Conservation (phyloP, 2,888 invertebrate genomes). For the Psylliodes chrysocephalus region DNA sequence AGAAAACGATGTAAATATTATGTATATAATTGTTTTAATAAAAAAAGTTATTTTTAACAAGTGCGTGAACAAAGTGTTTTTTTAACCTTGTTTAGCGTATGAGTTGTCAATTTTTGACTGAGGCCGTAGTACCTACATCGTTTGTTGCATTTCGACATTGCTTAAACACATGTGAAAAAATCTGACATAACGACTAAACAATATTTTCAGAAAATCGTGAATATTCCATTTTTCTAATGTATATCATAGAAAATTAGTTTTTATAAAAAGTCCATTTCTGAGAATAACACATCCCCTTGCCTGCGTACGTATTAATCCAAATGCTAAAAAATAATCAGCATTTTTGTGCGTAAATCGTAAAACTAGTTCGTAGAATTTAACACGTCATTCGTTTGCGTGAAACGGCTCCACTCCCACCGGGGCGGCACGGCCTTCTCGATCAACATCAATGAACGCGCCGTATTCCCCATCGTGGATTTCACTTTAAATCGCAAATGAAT, state of each 20-base stretch:
- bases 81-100: too few relatives aligned
- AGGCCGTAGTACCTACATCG: too few relatives aligned
- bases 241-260: background rate
- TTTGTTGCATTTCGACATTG: too few relatives aligned
- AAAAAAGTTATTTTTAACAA: too few relatives aligned
- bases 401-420: constrained; percentile 4
- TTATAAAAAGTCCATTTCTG: background rate
- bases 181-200: too few relatives aligned
- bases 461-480: background rate
- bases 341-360: background rate
- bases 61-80: too few relatives aligned
- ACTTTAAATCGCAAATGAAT: constrained; percentile 6
- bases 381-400: constrained; percentile 1
- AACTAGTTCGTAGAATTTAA: background rate
- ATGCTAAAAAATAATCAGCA: background rate
- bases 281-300: background rate
- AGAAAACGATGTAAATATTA: too few relatives aligned
- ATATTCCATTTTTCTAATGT: background rate
- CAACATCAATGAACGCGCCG: constrained; percentile 3
- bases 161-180: too few relatives aligned
- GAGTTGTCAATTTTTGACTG: too few relatives aligned
- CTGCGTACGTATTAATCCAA: background rate
- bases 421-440: background rate
- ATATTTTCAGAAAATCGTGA: too few relatives aligned
- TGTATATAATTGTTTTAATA: too few relatives aligned